Conservation (phyloP, 1,140 invertebrate genomes). For the Hesperophylax magnus region DNA sequence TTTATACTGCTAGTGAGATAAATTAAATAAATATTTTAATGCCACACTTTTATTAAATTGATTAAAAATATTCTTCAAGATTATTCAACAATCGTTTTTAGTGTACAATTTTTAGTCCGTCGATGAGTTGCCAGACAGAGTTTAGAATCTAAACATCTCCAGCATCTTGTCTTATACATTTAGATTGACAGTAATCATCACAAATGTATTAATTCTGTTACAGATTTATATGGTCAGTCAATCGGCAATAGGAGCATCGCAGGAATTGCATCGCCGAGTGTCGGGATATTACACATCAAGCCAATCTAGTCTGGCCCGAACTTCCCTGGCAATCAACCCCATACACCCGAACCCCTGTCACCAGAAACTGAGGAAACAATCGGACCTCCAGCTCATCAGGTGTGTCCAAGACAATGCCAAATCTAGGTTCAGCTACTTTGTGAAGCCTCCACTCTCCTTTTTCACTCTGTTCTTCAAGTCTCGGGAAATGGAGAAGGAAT, state of each 20-base stretch:
- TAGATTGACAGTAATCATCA: no score
- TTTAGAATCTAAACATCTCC: no score
- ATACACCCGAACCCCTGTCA: slow-evolving; percentile 77
- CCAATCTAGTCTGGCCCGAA: slow-evolving; percentile 63
- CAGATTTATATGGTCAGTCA: slow-evolving; percentile 78
- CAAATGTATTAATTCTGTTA: slow-evolving; percentile 54
- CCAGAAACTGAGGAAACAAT: slow-evolving; percentile 88
- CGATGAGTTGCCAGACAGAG: no score
- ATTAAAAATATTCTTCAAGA: no score
- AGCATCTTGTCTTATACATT: no score
- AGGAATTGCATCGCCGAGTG: slow-evolving; percentile 82
- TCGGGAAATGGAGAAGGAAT: slow-evolving; percentile 86
- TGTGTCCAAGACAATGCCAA: slow-evolving; percentile 86
- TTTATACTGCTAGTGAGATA: no score
- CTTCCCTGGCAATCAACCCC: slow-evolving; percentile 61
- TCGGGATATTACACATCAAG: slow-evolving; percentile 88
- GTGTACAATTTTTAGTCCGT: no score
- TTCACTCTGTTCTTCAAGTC: slow-evolving; percentile 90
- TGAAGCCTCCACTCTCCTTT: slow-evolving; percentile 86
- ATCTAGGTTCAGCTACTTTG: slow-evolving; percentile 89
- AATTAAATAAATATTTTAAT: no score
- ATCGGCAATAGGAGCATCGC: slow-evolving; percentile 72
- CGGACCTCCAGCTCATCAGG: slow-evolving; percentile 87
- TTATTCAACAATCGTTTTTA: no score
- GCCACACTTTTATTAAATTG: no score